Evolutionary conservation across 1,140 invertebrate species (phyloP).

Genomic region (Halictus rubicundus): DNA sequence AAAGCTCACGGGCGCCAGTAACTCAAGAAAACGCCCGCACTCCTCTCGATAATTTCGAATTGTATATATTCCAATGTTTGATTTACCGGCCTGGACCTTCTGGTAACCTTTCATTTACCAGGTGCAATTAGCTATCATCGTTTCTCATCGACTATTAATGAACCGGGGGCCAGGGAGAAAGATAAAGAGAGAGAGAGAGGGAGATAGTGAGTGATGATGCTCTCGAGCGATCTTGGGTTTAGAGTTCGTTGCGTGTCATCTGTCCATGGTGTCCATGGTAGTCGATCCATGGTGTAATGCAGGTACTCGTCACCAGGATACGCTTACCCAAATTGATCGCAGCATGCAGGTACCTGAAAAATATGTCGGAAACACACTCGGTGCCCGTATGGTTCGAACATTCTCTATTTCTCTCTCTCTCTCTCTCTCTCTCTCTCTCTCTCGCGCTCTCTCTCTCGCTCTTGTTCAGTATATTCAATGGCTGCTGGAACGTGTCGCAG

Average conservation of each 20-base stretch:
- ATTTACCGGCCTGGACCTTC: slow-evolving; percentile 20
- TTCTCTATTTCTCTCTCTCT: not conserved
- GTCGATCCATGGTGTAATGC: slow-evolving; percentile 4
- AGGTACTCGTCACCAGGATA: slow-evolving; percentile 1
- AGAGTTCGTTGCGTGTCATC: slow-evolving; percentile 8
- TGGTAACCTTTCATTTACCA: slow-evolving; percentile 31
- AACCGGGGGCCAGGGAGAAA: not conserved
- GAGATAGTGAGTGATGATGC: not conserved
- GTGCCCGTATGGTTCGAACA: slow-evolving; percentile 15
- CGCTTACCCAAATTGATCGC: not conserved
- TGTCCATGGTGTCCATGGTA: not conserved
- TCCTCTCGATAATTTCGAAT: slow-evolving; percentile 34
- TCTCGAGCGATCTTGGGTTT: slow-evolving; percentile 1
- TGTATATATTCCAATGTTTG: slow-evolving; percentile 36
- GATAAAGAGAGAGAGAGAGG: too few species aligned
- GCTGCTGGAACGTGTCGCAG: not conserved
- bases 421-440: not conserved
- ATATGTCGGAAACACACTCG: not conserved
- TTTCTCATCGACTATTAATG: slow-evolving; percentile 38
- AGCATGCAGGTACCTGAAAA: slow-evolving; percentile 14
- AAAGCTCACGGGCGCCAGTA: slow-evolving; percentile 11
- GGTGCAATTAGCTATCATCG: slow-evolving; percentile 35
- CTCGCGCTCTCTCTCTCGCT: slow-evolving; percentile 7
- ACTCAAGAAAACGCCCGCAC: slow-evolving; percentile 27
- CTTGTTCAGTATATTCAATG: not conserved